These are phyloP conservation scores for Patella depressa DNA, from an alignment of 2,888 invertebrate genomes.

Conservation along the genomic window DNA sequence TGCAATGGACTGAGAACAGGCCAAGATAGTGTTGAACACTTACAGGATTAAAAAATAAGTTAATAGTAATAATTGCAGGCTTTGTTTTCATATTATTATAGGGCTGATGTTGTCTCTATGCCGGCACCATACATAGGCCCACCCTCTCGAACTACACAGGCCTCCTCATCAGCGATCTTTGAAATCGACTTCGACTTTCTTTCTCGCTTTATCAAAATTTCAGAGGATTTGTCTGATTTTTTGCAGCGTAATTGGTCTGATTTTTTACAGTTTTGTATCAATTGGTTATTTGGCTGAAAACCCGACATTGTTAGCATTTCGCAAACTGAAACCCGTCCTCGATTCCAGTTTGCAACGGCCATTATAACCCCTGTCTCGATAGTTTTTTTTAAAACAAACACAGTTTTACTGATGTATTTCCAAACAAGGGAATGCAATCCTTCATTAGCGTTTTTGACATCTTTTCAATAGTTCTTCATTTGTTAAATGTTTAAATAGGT, in stretches of 20 bases:
- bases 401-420: slow-evolving; percentile 16
- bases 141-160: neutral
- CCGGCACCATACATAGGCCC: neutral
- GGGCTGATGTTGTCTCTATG: neutral
- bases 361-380: too few relatives aligned
- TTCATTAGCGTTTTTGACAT: slow-evolving; percentile 25
- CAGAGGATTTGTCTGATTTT: neutral
- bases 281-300: neutral
- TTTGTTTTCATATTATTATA: too few relatives aligned
- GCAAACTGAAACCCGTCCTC: neutral
- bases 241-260: neutral
- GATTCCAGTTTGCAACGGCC: neutral
- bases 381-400: neutral
- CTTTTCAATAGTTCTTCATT: too few relatives aligned
- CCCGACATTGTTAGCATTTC: neutral
- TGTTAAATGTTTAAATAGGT: too few relatives aligned
- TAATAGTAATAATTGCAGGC: too few relatives aligned
- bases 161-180: neutral
- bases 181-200: too few relatives aligned
- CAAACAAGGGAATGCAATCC: slow-evolving; percentile 20
- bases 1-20: too few relatives aligned
- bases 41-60: too few relatives aligned
- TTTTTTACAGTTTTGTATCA: neutral
- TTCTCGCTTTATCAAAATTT: too few relatives aligned
- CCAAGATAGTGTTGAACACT: too few relatives aligned